Conservation (phyloP, 2,888 invertebrate species). For the Saturnia pavonia region DNA sequence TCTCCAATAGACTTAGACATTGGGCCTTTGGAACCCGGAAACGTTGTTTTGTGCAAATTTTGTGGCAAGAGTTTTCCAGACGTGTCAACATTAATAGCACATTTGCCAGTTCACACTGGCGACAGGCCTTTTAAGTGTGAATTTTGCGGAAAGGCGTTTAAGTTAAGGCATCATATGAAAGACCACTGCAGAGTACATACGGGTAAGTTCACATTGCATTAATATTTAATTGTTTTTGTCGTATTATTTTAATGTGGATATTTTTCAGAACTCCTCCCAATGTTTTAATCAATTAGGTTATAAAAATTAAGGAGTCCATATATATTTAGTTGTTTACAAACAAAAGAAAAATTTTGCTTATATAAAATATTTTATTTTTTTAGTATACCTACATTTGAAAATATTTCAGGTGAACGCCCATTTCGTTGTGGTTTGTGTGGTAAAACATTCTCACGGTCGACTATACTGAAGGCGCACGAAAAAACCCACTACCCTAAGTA, state of each 20-base stretch:
- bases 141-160: slow-evolving; percentile 96
- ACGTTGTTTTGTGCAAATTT: slow-evolving; percentile 94
- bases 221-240: no score
- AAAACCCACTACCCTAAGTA: slow-evolving; percentile 96
- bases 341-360: not conserved
- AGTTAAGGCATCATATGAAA: slow-evolving; percentile 96
- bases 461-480: slow-evolving; percentile 95
- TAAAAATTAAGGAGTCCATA: no score
- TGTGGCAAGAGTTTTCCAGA: slow-evolving; percentile 96
- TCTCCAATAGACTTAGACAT: slow-evolving; percentile 82
- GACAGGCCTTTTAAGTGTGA: slow-evolving; percentile 96
- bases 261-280: no score
- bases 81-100: slow-evolving; percentile 92
- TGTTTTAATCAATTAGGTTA: no score
- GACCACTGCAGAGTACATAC: slow-evolving; percentile 96
- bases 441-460: slow-evolving; percentile 94
- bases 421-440: slow-evolving; percentile 94
- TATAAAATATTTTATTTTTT: not conserved
- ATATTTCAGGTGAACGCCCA: slow-evolving; percentile 87
- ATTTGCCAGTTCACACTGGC: slow-evolving; percentile 94
- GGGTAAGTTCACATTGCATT: slow-evolving; percentile 72
- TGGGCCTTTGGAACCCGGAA: slow-evolving; percentile 85
- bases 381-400: not conserved
- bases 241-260: no score
- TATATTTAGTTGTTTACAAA: not conserved